Base-by-base conservation (phyloP, 2,113 vertebrate genomes). In the Synodontis membranacea region DNA sequence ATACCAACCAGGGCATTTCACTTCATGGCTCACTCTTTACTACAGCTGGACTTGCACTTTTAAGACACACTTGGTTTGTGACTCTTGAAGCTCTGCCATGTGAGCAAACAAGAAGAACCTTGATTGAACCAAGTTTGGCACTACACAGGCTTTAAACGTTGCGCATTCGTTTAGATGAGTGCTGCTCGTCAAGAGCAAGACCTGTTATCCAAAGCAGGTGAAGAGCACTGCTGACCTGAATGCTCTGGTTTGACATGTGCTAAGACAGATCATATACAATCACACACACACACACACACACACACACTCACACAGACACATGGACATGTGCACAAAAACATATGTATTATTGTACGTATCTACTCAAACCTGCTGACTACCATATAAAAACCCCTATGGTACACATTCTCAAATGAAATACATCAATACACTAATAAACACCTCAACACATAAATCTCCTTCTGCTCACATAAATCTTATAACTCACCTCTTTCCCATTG, bases 401-500 rank as follows among this genome's bases (percentile, higher is more conserved):
- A 58, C 23, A 80, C 6, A 39, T 58, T 28, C 31, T 58, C 21
- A 21, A 25, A 56, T 37, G 10, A 39, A 39, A 80, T 39, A 37
- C 31, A 39, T 80, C 50, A 23, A 46, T 48, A 76, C 5, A 0
- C 28, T 21, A 76, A 15, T 46, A 44, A 82, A 42, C 58, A 58
- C 37, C n/a, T n/a, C n/a, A n/a, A 31, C 39, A 42, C 64, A 56
- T 82, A 39, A 86, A 8, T 11, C 74, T 68, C n/a, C n/a, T 44
- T 37, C 37, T n/a, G 46, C 46, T 23, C 52, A 21, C 5, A 56
- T 1, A 88, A 56, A 23, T 37, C 28, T 60, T 37, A 82, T 83
- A 89, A 95, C 96, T 97, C 92, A 98, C 97, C 92, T 96, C 96
- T 93, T 98, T 98, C 84, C 97, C 96, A 94, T 96, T 98, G 95